These are phyloP conservation scores for Caenorhabditis inopinata DNA, from an alignment of 1,140 invertebrate species.

Conservation along the genomic window DNA sequence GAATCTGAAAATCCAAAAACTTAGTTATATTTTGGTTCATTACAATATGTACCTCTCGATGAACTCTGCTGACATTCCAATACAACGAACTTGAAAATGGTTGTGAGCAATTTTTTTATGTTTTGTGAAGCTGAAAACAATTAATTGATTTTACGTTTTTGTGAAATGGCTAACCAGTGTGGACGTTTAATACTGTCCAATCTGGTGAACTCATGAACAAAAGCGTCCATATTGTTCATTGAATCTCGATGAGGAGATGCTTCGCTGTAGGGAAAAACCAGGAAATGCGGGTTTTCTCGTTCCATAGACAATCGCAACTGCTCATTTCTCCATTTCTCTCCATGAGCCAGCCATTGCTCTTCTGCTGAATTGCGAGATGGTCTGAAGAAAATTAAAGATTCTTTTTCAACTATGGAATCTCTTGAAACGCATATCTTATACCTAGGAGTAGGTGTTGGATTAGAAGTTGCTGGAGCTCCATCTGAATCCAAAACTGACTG, in stretches of 20 bases:
- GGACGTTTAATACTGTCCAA: conserved; percentile 40
- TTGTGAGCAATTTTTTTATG: conserved; percentile 22
- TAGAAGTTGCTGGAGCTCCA: not conserved
- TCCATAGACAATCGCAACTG: conserved; percentile 40
- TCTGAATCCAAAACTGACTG: conserved; percentile 36
- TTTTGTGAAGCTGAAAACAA: conserved; percentile 29
- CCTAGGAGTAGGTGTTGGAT: conserved; percentile 23
- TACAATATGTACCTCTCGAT: conserved; percentile 24
- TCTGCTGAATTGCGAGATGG: conserved; percentile 35
- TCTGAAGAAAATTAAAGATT: not conserved
- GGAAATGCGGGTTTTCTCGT: conserved; percentile 21
- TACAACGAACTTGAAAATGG: conserved; percentile 39
- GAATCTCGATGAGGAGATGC: conserved; percentile 38
- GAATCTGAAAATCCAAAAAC: conserved; percentile 3
- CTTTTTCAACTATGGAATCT: not conserved
- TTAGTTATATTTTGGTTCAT: no score
- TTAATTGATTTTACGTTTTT: no score
- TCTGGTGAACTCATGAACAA: conserved; percentile 35
- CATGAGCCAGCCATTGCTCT: conserved; percentile 44
- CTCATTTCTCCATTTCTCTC: conserved; percentile 45
- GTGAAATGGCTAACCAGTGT: conserved; percentile 30
- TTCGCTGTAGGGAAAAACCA: conserved; percentile 38
- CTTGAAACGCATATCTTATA: not conserved
- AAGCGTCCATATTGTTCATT: conserved; percentile 34
- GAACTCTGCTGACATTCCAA: conserved; percentile 38